phyloP scores from a whole-genome alignment of 2,888 invertebrate genomes.

The Clusia tigrina region DNA sequence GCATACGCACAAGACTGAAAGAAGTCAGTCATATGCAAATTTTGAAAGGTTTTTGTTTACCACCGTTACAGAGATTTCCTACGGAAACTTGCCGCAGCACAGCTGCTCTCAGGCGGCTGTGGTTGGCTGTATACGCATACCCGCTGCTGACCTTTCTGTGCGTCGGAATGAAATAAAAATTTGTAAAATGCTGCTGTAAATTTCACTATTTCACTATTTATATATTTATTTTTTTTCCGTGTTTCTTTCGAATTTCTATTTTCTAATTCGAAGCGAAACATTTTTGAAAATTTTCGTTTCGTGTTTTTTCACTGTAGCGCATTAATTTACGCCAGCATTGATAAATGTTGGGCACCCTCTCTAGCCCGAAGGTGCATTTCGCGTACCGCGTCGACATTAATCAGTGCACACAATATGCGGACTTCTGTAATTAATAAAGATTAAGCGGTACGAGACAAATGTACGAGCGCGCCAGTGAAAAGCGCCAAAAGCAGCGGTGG shows the following conservation, averaged over 20 bases:
- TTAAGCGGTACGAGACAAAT: slow-evolving; percentile 54
- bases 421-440: slow-evolving; percentile 62
- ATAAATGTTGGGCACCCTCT: slow-evolving; percentile 42
- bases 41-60: slow-evolving; percentile 11
- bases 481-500: slow-evolving; percentile 17
- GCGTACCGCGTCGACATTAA: slow-evolving; percentile 32
- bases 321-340: slow-evolving; percentile 45
- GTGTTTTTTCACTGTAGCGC: slow-evolving; percentile 32
- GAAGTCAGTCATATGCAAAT: slow-evolving; percentile 25
- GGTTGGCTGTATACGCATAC: too few species aligned
- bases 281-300: too few species aligned
- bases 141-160: too few species aligned
- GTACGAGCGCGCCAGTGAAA: background rate
- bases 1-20: background rate
- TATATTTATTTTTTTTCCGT: too few species aligned
- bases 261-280: too few species aligned
- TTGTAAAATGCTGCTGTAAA: too few species aligned
- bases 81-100: too few species aligned
- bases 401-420: slow-evolving; percentile 38
- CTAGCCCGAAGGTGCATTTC: slow-evolving; percentile 32
- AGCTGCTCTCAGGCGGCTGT: too few species aligned
- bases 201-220: too few species aligned
- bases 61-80: too few species aligned
- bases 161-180: too few species aligned
- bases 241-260: too few species aligned